Percentiles rank a stretch among this genome's conserved stretches.
phyloP scores from a whole-genome alignment of 2,888 invertebrate species.

The Patella caerulea region DNA sequence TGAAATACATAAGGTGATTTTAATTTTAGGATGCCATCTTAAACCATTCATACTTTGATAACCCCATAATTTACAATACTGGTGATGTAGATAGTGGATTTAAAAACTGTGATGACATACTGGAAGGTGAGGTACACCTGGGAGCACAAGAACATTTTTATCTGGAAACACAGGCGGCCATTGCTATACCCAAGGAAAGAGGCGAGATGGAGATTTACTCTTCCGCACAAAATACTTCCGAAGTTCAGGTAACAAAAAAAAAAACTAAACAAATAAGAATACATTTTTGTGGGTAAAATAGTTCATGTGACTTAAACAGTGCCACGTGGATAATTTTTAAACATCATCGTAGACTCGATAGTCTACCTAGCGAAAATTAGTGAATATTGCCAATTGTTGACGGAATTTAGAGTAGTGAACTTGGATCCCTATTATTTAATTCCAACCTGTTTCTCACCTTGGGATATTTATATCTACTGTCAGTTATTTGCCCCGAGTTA shows the following conservation, averaged over 20 bases:
- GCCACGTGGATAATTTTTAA: too few relatives aligned
- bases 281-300: too few relatives aligned
- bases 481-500: too few relatives aligned
- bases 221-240: conserved; percentile 79
- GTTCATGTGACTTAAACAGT: too few relatives aligned
- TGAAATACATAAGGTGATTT: too few relatives aligned
- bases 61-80: background rate
- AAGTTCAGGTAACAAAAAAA: conserved; percentile 40
- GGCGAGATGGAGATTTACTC: conserved; percentile 88
- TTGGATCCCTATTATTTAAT: too few relatives aligned
- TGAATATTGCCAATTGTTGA: too few relatives aligned
- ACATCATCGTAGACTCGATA: too few relatives aligned
- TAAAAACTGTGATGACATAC: conserved; percentile 78
- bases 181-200: conserved; percentile 76
- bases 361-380: too few relatives aligned
- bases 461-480: too few relatives aligned
- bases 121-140: conserved; percentile 84
- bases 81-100: conserved; percentile 81
- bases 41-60: background rate
- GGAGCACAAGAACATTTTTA: conserved; percentile 98
- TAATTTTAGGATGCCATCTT: background rate
- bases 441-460: too few relatives aligned
- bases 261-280: background rate
- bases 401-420: too few relatives aligned
- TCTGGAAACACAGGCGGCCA: conserved; percentile 81